Percentiles rank a stretch among this genome's conserved stretches.
Conservation (phyloP, 1,140 invertebrate species). For the Branchinecta lynchi region DNA sequence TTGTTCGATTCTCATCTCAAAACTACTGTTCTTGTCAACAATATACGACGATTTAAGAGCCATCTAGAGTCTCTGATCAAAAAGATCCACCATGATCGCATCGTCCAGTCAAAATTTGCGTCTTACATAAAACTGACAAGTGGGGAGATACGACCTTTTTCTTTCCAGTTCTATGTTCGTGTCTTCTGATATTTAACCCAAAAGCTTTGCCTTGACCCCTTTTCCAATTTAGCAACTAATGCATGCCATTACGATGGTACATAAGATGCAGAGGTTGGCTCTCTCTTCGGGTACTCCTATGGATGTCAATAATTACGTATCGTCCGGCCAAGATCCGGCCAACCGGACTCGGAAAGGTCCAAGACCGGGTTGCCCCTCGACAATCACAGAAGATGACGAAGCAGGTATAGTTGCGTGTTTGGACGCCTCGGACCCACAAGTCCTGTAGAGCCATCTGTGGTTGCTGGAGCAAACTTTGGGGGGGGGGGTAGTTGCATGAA, state of each 20-base stretch:
- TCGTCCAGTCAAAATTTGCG: too few relatives aligned
- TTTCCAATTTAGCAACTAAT: conserved; percentile 36
- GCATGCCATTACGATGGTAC: conserved; percentile 39
- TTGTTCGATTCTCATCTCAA: too few relatives aligned
- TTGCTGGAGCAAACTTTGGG: not conserved
- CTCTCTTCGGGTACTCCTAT: conserved; percentile 25
- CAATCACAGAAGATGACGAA: conserved; percentile 12
- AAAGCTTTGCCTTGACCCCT: not conserved
- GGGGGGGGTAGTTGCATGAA: not conserved
- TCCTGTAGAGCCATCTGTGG: not conserved
- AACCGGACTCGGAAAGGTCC: conserved; percentile 13
- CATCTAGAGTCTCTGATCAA: too few relatives aligned
- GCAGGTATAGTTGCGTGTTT: conserved; percentile 15
- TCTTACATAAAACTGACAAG: too few relatives aligned
- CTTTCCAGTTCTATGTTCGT: too few relatives aligned
- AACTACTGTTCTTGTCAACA: too few relatives aligned
- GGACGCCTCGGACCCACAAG: not conserved
- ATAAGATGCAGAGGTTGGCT: conserved; percentile 39
- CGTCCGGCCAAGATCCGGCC: conserved; percentile 17
- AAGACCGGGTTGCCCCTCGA: not conserved
- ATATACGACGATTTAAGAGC: too few relatives aligned
- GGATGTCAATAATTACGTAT: conserved; percentile 13
- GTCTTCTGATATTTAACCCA: too few relatives aligned
- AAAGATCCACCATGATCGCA: too few relatives aligned
- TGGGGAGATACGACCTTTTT: too few relatives aligned